Evolutionary conservation across 2,797 vertebrate species (phyloP).

Genomic region (Eremophila alpestris): DNA sequence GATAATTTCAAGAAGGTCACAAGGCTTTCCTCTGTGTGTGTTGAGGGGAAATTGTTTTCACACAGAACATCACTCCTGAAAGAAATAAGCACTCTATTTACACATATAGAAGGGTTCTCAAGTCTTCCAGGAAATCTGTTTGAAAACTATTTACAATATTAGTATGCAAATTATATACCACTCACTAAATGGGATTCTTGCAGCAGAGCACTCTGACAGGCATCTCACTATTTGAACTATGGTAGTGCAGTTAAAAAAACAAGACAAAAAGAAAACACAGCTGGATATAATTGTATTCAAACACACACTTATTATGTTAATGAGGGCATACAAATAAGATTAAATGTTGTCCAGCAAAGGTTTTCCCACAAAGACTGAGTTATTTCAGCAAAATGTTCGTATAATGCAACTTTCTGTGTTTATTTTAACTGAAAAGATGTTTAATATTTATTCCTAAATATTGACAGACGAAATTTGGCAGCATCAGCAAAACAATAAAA

Average conservation of each 20-base stretch:
- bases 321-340: conserved; percentile 12
- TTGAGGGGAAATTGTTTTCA: background rate
- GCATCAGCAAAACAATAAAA: background rate
- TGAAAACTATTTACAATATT: conserved; percentile 61
- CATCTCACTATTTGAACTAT: conserved; percentile 39
- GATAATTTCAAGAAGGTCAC: background rate
- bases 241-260: conserved; percentile 36
- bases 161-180: conserved; percentile 65
- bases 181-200: conserved; percentile 30
- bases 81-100: conserved; percentile 19
- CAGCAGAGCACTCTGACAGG: conserved; percentile 22
- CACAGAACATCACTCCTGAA: background rate
- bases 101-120: background rate
- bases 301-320: conserved; percentile 52
- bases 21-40: background rate
- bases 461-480: background rate
- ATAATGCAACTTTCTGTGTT: background rate
- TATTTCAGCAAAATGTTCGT: conserved; percentile 1
- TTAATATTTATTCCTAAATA: background rate
- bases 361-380: conserved; percentile 24
- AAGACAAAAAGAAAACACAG: conserved; percentile 53
- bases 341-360: conserved; percentile 47
- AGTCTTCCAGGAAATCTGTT: conserved; percentile 52
- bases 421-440: background rate
- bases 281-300: conserved; percentile 58